Base-by-base conservation (phyloP, 2,888 invertebrate species). In the Hydropsyche betteni region DNA sequence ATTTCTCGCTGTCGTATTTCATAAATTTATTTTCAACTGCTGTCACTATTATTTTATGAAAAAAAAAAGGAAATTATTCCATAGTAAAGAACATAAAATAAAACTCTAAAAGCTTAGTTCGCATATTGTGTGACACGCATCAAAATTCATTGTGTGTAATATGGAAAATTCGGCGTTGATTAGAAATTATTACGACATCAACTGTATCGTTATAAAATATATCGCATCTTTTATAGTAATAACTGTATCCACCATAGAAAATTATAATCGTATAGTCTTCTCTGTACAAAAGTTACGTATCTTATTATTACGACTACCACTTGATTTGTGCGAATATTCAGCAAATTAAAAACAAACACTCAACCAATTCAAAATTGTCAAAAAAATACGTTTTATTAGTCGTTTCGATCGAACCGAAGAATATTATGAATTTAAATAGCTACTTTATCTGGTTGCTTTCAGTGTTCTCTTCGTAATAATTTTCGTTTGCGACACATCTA, bases 251-350 rank as follows among this genome's bases (percentile, higher is more conserved):
- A 34, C 64, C 34, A 10, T 36, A 36, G 34, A 44, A 64, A 64
- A 24, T 36, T n/a, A 12, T 64, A 64, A 64, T 64, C 12, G 7
- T 36, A 64, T 34, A 34, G 36, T 58, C 16, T 24, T 1, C 24
- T 58, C 58, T 4, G 24, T 36, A 36, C 12, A 36, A 36, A 64
- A 55, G 34, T 33, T 64, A 36, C 36, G 34, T 33, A 64, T 64
- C 36, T 64, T 33, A 34, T 34, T 34, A n/a, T 24, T 69, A 33
- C 69, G 69, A 51, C 50, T 14, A 34, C 10, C 69, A 14, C 51
- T 69, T 69, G 53, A 70, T 70, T 70, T 70, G 53, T 70, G 53
- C 51, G 53, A 70, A 51, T 70, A 52, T 69, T 69, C 38, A 44
- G 50, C 69, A 69, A 69, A 50, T 16, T 50, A 70, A 70, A 70